phyloP scores from a whole-genome alignment of 2,797 vertebrate species.

The Chiroxiphia lanceolata region DNA sequence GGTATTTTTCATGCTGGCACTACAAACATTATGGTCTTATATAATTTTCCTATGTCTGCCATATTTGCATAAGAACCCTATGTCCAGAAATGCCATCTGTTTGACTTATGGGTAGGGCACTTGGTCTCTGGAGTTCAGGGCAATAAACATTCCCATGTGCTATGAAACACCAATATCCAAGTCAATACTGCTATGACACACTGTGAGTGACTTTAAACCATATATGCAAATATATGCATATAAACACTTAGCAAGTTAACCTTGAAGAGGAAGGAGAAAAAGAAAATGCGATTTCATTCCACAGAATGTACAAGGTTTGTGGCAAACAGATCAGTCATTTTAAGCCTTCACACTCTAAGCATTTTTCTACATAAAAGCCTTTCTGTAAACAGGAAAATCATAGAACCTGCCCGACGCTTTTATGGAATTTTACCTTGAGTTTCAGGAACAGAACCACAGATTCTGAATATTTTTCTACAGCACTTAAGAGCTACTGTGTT shows the following conservation, averaged over 20 bases:
- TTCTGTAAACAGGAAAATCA: not conserved
- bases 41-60: not conserved
- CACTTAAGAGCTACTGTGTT: not conserved
- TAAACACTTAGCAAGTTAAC: not conserved
- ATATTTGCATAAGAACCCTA: not conserved
- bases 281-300: not conserved
- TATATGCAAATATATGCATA: not conserved
- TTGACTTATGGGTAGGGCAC: fast-evolving
- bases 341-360: not conserved
- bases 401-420: not conserved
- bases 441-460: not conserved
- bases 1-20: not conserved
- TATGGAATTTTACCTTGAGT: not conserved
- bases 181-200: not conserved
- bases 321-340: not conserved
- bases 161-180: not conserved
- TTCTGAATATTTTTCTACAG: not conserved
- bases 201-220: not conserved
- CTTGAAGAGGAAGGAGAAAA: not conserved
- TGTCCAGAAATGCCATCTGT: not conserved
- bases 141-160: not conserved
- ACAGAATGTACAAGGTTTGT: not conserved
- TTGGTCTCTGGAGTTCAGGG: not conserved
- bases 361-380: not conserved
- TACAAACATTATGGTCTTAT: not conserved